Base-by-base conservation (phyloP, 2,113 vertebrate species). In the Gasterosteus aculeatus region DNA sequence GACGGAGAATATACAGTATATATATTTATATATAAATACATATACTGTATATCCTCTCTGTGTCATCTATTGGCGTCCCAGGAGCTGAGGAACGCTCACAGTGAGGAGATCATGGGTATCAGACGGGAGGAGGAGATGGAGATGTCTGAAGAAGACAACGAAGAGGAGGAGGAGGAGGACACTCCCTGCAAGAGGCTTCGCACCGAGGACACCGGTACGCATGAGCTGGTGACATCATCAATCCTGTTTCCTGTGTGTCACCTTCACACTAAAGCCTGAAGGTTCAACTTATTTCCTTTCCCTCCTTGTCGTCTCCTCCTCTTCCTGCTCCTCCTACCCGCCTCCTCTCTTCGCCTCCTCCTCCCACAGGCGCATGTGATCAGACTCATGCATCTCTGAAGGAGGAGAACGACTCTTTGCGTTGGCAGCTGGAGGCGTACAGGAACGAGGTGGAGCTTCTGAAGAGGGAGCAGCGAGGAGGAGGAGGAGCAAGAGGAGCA, bases 391-490 rank as follows among this genome's bases (percentile, higher is more conserved):
- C 84, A 0, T 91, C 96, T 0, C 94, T 99, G 4, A 95, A 94
- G 80, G 98, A 99, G 80, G 97, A 99, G 92, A 99, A 99, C 0
- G 96, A 97, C 90, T 99, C 97, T n/a, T 95, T 99, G 29, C 95
- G 98, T 0, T 98, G 98, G 96, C 97, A 98, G 91, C 93, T 98
- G 85, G 98, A 99, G 0, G 96, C 96, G 42, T 99, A 97, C 57
- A 95, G 97, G 84, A 98, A 97, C 0, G 97, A 99, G 84, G 96
- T 97, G 87, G 97, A 99, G 83, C 94, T 98, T 5, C 91, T 99
- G 69, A 98, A 95, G 74, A 97, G 96, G 75, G 97, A 99, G 60
- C 96, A 97, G 64, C 95, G 39, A 47, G 46, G 97, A 99, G 84
- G 96, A 97, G 87, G 97, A 99, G 84, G 70, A 98, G 96, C 41